Evolutionary conservation across 1,140 invertebrate genomes (phyloP).

Genomic region (Parapsyche elsis): DNA sequence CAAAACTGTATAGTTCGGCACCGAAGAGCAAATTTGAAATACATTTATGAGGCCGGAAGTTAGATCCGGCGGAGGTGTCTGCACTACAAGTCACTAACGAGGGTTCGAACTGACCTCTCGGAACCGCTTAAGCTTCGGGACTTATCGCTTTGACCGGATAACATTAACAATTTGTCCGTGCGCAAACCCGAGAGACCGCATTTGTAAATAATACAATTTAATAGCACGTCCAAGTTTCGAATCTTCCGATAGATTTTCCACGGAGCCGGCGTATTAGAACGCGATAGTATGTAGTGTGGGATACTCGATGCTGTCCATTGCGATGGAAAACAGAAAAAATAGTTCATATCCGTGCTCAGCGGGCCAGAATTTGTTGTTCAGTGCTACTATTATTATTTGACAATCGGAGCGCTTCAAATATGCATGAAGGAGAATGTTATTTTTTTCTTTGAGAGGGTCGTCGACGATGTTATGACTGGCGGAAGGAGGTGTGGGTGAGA

Average conservation of each 20-base stretch:
- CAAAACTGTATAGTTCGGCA: constrained; percentile 34
- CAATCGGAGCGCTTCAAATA: background rate
- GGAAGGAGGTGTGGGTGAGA: constrained; percentile 1
- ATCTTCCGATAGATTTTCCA: too few relatives aligned
- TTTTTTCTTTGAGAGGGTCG: background rate
- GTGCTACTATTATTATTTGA: too few relatives aligned
- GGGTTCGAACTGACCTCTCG: constrained; percentile 41
- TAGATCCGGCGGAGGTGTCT: constrained; percentile 6
- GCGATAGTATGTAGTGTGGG: too few relatives aligned
- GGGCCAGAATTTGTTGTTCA: too few relatives aligned
- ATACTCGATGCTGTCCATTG: too few relatives aligned
- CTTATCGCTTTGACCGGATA: constrained; percentile 34
- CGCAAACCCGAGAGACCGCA: too few relatives aligned
- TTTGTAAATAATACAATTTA: too few relatives aligned
- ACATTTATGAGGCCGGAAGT: constrained; percentile 42
- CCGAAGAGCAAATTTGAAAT: constrained; percentile 39
- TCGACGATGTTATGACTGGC: background rate
- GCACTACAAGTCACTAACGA: constrained; percentile 40
- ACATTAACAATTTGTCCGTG: background rate
- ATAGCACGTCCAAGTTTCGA: too few relatives aligned
- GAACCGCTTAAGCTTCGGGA: constrained; percentile 20
- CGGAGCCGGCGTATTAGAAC: too few relatives aligned
- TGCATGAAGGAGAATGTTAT: background rate
- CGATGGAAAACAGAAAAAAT: too few relatives aligned
- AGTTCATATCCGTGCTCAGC: too few relatives aligned